Evolutionary conservation across 1,140 invertebrate species (phyloP).

Genomic region (Rhynchophorus ferrugineus): DNA sequence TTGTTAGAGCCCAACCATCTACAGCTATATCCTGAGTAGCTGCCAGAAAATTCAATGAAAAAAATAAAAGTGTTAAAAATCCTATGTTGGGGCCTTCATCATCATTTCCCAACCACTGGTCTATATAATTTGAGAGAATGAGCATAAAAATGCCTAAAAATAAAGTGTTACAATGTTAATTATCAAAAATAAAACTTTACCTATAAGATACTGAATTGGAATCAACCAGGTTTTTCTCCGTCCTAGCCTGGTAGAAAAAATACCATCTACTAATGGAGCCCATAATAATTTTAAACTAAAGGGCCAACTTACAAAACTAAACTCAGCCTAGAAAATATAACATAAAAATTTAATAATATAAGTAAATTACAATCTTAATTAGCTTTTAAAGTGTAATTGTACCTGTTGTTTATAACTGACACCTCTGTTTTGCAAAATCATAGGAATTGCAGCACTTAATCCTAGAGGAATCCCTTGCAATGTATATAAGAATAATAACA

Average conservation of each 20-base stretch:
- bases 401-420: constrained; percentile 82
- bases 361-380: background rate
- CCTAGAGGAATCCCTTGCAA: constrained; percentile 96
- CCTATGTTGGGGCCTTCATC: constrained; percentile 65
- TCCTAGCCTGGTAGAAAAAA: constrained; percentile 78
- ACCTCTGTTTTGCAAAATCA: constrained; percentile 86
- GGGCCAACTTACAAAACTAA: constrained; percentile 97
- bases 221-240: constrained; percentile 96
- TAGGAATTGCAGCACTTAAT: constrained; percentile 85
- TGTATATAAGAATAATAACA: constrained; percentile 87
- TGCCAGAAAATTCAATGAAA: constrained; percentile 89
- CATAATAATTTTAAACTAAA: constrained; percentile 96
- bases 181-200: constrained; percentile 32
- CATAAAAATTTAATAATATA: background rate
- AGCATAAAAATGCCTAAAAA: constrained; percentile 74
- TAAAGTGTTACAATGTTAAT: background rate
- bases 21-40: constrained; percentile 99
- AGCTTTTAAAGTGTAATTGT: constrained; percentile 10
- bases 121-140: constrained; percentile 65
- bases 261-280: constrained; percentile 95
- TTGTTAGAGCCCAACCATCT: constrained; percentile 98
- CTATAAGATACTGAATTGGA: constrained; percentile 80
- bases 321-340: constrained; percentile 75
- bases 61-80: constrained; percentile 79
- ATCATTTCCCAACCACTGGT: constrained; percentile 65